A percentile compares a stretch with the other conserved stretches of the same genome.
Evolutionary conservation across 2,113 vertebrate genomes (phyloP).

Genomic region (Polypterus senegalus): DNA sequence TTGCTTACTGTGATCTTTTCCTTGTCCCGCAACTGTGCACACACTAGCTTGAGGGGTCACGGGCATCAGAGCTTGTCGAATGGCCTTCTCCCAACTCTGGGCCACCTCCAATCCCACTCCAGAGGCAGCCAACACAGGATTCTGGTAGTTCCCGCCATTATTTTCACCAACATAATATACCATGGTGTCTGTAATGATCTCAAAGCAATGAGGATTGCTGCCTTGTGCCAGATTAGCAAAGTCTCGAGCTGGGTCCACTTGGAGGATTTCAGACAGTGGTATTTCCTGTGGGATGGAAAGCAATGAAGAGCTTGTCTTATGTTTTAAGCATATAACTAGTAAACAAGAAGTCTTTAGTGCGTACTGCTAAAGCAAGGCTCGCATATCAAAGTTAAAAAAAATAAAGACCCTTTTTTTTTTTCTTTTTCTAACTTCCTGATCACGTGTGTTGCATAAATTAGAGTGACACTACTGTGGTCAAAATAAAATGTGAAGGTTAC

Average conservation of each 20-base stretch:
- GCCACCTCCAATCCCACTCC: slow-evolving; percentile 87
- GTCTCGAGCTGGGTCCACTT: slow-evolving; percentile 75
- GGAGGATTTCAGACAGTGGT: slow-evolving; percentile 95
- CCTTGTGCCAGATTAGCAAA: slow-evolving; percentile 69
- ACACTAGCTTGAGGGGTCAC: slow-evolving; percentile 89
- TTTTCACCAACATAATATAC: slow-evolving; percentile 97
- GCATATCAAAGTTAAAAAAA: slow-evolving; percentile 45
- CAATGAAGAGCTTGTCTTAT: slow-evolving; percentile 25
- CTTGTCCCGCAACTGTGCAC: slow-evolving; percentile 69
- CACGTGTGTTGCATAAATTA: slow-evolving; percentile 37
- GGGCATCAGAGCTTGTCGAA: slow-evolving; percentile 94
- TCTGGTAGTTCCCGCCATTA: slow-evolving; percentile 68
- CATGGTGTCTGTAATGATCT: slow-evolving; percentile 94
- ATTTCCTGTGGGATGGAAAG: slow-evolving; percentile 70
- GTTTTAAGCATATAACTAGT: too few relatives aligned
- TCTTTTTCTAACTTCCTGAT: slow-evolving; percentile 11
- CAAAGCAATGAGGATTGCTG: slow-evolving; percentile 94
- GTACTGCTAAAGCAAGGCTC: slow-evolving; percentile 21
- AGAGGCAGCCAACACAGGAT: slow-evolving; percentile 72
- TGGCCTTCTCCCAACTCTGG: slow-evolving; percentile 93
- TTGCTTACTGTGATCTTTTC: slow-evolving; percentile 91
- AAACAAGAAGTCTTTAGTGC: too few relatives aligned
- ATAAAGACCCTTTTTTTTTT: slow-evolving; percentile 25
- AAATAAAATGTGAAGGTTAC: too few relatives aligned
- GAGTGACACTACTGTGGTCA: slow-evolving; percentile 11